phyloP scores from a whole-genome alignment of 2,888 invertebrate genomes.

The Chloroclystis v-ata region DNA sequence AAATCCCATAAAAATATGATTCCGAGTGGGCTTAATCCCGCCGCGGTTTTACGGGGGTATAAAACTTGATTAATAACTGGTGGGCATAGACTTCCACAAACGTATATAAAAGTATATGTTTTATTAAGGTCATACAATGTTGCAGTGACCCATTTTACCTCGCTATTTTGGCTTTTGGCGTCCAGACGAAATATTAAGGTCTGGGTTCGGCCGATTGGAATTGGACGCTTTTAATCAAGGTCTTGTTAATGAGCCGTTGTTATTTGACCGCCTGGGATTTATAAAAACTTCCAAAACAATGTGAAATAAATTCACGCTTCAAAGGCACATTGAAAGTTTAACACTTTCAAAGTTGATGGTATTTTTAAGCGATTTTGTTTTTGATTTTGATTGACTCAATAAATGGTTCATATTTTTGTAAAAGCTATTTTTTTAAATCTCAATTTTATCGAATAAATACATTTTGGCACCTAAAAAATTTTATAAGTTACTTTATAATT shows the following conservation, averaged over 20 bases:
- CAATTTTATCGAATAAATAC: too few species aligned
- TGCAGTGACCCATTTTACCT: constrained; percentile 67
- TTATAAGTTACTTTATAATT: too few species aligned
- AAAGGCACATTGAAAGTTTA: constrained; percentile 3
- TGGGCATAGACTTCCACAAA: too few species aligned
- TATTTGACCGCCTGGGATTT: constrained; percentile 15
- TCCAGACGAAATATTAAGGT: constrained; percentile 59
- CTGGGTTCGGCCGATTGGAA: constrained; percentile 16
- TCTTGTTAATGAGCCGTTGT: constrained; percentile 17
- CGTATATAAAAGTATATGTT: too few species aligned
- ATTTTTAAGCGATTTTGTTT: too few species aligned
- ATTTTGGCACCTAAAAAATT: too few species aligned
- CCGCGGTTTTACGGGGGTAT: constrained; percentile 69
- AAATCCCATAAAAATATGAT: constrained; percentile 76
- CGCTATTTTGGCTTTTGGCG: constrained; percentile 53
- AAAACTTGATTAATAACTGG: constrained; percentile 73
- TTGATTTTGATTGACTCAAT: too few species aligned
- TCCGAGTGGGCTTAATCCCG: constrained; percentile 69
- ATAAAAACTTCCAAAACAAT: constrained; percentile 20
- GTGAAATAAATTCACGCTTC: constrained; percentile 11
- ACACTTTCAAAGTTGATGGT: neutral
- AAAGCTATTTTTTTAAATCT: too few species aligned
- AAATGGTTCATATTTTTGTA: too few species aligned
- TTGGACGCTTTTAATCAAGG: constrained; percentile 43
- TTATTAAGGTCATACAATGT: constrained; percentile 57